Conservation (phyloP, 2,113 vertebrate genomes). For the Pheucticus melanocephalus region DNA sequence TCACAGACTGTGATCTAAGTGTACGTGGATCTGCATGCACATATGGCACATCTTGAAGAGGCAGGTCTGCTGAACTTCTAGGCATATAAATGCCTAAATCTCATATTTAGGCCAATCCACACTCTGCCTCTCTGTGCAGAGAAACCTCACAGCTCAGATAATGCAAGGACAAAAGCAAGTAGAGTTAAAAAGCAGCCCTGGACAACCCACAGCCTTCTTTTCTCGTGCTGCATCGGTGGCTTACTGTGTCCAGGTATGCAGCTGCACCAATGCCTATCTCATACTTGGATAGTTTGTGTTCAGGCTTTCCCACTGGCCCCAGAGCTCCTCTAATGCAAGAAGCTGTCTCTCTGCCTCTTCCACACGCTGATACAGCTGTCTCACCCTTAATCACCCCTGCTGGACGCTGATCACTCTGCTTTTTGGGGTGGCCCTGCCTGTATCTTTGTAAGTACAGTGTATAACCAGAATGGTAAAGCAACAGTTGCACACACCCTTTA, state of each 20-base stretch:
- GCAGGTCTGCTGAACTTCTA: background rate
- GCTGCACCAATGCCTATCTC: background rate
- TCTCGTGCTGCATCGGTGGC: background rate
- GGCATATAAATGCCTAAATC: background rate
- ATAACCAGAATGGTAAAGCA: background rate
- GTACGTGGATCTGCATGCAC: background rate
- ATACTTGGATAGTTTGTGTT: background rate
- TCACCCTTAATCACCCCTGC: background rate
- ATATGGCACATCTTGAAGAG: background rate
- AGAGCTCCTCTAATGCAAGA: background rate
- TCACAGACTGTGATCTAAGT: background rate
- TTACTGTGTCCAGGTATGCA: background rate
- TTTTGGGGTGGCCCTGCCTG: background rate
- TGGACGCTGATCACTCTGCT: background rate
- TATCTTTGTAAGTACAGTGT: background rate
- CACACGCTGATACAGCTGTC: background rate
- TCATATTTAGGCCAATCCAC: background rate
- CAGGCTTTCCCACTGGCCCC: background rate
- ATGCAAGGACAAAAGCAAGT: background rate
- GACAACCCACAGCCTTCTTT: background rate
- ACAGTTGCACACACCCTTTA: background rate
- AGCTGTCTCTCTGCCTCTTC: background rate
- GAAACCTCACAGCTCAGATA: background rate
- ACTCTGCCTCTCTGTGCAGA: background rate
- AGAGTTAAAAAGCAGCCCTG: background rate